Evolutionary conservation across 1,140 invertebrate species (phyloP).

Genomic region (Bombus affinis): DNA sequence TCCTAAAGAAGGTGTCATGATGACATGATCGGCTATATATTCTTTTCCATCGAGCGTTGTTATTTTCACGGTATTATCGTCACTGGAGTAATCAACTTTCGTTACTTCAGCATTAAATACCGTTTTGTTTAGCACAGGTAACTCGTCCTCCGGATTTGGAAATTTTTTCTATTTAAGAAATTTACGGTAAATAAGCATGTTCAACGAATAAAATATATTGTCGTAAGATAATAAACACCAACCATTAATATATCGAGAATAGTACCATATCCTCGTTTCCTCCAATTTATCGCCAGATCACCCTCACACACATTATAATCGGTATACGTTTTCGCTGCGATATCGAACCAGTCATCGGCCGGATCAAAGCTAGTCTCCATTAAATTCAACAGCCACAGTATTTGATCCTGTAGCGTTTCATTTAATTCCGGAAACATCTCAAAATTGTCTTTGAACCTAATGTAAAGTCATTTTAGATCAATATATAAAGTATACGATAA

Average conservation of each 20-base stretch:
- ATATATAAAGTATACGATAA: too few relatives aligned
- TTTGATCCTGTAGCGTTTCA: constrained; percentile 71
- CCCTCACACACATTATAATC: constrained; percentile 84
- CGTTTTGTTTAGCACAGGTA: constrained; percentile 73
- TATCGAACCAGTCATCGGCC: constrained; percentile 83
- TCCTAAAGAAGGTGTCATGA: constrained; percentile 81
- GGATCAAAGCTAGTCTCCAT: constrained; percentile 82
- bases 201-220: not conserved
- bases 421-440: constrained; percentile 53
- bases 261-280: constrained; percentile 83
- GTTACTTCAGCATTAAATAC: constrained; percentile 73
- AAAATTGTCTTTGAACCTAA: constrained; percentile 56
- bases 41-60: constrained; percentile 71
- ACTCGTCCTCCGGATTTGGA: constrained; percentile 66
- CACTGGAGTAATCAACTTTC: constrained; percentile 68
- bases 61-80: constrained; percentile 65
- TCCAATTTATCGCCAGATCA: constrained; percentile 84
- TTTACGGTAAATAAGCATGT: not conserved
- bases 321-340: constrained; percentile 79
- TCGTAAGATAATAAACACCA: constrained; percentile 8
- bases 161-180: constrained; percentile 70
- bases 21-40: constrained; percentile 76
- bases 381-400: constrained; percentile 81
- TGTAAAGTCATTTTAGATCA: not conserved
- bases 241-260: constrained; percentile 85